phyloP scores from a whole-genome alignment of 2,888 invertebrate species.

The Cremastinae sp. region DNA sequence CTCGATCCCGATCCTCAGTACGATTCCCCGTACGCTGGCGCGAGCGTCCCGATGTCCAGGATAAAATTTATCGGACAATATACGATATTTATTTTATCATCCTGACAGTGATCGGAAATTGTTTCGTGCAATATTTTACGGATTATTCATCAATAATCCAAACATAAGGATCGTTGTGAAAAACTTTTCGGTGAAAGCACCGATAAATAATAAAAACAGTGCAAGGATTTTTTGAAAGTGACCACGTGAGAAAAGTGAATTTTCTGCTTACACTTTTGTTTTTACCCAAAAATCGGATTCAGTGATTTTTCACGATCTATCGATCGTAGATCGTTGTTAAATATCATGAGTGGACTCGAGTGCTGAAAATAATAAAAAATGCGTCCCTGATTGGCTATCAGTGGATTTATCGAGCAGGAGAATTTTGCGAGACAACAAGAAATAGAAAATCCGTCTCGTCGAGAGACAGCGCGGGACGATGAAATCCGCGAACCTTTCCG shows the following conservation, averaged over 20 bases:
- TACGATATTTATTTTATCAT: conserved; percentile 16
- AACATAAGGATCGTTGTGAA: too few species aligned
- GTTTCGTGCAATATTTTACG: not conserved
- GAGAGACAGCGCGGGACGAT: conserved; percentile 51
- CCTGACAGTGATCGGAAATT: not conserved
- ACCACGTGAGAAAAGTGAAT: not conserved
- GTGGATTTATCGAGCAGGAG: conserved; percentile 1
- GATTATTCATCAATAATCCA: not conserved
- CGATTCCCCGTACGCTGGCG: conserved; percentile 65
- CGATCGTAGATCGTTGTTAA: not conserved
- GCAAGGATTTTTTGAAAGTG: not conserved
- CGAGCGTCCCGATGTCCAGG: conserved; percentile 65
- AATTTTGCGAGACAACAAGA: not conserved
- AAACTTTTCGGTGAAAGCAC: not conserved
- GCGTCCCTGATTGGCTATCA: conserved; percentile 39
- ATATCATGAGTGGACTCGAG: conserved; percentile 15
- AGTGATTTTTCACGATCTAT: conserved; percentile 4
- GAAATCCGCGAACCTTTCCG: conserved; percentile 61
- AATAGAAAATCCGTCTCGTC: conserved; percentile 6
- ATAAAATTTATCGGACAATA: conserved; percentile 7
- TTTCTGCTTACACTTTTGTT: conserved; percentile 3
- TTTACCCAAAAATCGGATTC: not conserved
- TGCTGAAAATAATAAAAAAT: not conserved
- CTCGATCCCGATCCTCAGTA: conserved; percentile 61
- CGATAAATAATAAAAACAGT: too few species aligned